These are phyloP conservation scores for Nycteola revayana DNA, from an alignment of 2,888 invertebrate genomes.

Conservation along the genomic window DNA sequence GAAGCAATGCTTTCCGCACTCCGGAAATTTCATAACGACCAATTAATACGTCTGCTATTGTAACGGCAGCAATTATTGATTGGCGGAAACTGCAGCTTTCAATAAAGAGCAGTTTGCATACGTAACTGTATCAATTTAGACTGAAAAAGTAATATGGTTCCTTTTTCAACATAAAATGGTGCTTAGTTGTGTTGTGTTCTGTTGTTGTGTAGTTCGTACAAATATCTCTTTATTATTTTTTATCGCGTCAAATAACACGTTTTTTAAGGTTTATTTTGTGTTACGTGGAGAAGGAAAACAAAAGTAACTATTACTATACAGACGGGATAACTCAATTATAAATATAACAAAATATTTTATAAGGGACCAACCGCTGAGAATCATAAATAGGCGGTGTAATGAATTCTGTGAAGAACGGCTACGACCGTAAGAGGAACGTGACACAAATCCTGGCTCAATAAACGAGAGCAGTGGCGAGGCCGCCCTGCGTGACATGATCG, in stretches of 20 bases:
- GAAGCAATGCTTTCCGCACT: constrained; percentile 44
- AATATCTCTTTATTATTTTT: too few relatives aligned
- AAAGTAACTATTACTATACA: too few relatives aligned
- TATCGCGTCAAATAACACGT: too few relatives aligned
- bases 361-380: constrained; percentile 35
- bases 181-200: too few relatives aligned
- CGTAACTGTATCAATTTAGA: too few relatives aligned
- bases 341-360: constrained; percentile 40
- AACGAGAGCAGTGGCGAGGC: constrained; percentile 44
- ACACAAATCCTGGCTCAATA: constrained; percentile 60
- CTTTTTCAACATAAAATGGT: too few relatives aligned
- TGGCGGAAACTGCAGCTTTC: neutral
- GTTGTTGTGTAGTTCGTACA: too few relatives aligned
- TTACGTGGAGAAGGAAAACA: too few relatives aligned
- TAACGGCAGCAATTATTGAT: constrained; percentile 7
- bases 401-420: constrained; percentile 50
- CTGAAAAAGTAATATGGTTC: too few relatives aligned
- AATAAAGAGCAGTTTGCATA: neutral
- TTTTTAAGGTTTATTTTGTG: too few relatives aligned
- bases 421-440: constrained; percentile 50
- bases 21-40: constrained; percentile 29
- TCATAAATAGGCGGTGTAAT: constrained; percentile 50
- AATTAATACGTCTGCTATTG: constrained; percentile 18
- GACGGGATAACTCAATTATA: constrained; percentile 30
- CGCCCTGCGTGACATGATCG: constrained; percentile 37